Evolutionary conservation across 2,888 invertebrate genomes (phyloP).

Genomic region (Pilophorus perplexus): DNA sequence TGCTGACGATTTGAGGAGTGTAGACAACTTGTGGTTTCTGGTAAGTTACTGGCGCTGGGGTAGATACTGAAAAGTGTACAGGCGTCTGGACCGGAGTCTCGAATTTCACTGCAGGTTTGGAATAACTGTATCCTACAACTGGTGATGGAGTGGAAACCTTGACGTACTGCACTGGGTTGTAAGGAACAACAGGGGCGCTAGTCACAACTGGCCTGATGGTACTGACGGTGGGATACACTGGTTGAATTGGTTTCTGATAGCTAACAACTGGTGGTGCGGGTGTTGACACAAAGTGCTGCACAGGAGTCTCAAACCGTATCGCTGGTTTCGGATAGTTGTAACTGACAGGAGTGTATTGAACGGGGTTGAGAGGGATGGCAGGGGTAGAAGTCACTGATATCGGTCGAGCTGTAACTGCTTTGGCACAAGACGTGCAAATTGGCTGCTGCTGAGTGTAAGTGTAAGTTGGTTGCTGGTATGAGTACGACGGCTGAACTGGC

Average conservation of each 20-base stretch:
- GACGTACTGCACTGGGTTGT: slow-evolving; percentile 35
- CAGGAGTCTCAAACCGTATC: slow-evolving; percentile 33
- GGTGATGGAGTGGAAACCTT: slow-evolving; percentile 39
- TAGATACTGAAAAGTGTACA: neutral
- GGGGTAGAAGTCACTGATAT: slow-evolving; percentile 42
- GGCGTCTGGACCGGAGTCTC: slow-evolving; percentile 31
- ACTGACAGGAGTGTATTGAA: slow-evolving; percentile 28
- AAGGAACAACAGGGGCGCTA: slow-evolving; percentile 34
- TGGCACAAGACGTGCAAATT: slow-evolving; percentile 27
- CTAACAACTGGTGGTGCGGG: slow-evolving; percentile 39
- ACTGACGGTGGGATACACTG: slow-evolving; percentile 48
- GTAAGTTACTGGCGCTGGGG: slow-evolving; percentile 38
- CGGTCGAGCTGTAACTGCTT: slow-evolving; percentile 36
- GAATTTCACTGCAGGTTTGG: slow-evolving; percentile 36
- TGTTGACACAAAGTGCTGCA: slow-evolving; percentile 38
- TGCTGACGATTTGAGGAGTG: no score
- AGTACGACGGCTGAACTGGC: slow-evolving; percentile 6
- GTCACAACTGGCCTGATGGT: slow-evolving; percentile 28
- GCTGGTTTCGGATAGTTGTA: slow-evolving; percentile 37
- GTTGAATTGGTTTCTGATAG: slow-evolving; percentile 40
- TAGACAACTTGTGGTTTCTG: no score
- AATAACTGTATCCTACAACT: slow-evolving; percentile 38
- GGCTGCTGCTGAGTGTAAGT: slow-evolving; percentile 12
- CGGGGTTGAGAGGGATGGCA: slow-evolving; percentile 19
- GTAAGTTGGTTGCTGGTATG: no score